Evolutionary conservation across 2,797 vertebrate genomes (phyloP).

Genomic region (Ciconia nigra): DNA sequence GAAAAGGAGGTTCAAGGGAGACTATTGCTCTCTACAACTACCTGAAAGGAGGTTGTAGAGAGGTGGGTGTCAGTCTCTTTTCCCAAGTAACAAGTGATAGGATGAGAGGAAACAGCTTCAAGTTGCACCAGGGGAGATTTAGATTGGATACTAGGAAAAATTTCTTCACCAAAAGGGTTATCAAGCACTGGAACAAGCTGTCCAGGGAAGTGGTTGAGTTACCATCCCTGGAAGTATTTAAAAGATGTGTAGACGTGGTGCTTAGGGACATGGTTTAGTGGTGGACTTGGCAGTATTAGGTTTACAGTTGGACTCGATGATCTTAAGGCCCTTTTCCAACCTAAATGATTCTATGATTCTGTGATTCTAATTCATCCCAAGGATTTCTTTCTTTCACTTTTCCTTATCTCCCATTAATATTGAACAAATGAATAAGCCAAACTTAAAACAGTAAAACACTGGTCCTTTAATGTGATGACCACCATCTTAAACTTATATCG

Average conservation of each 20-base stretch:
- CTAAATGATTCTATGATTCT: neutral
- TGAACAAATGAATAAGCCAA: neutral
- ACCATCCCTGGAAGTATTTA: too few relatives aligned
- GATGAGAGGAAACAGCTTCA: neutral
- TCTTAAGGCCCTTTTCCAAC: too few relatives aligned
- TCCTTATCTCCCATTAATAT: neutral
- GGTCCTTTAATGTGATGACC: neutral
- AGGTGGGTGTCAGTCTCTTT: fast-evolving
- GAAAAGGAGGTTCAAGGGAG: neutral
- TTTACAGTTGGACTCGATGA: too few relatives aligned
- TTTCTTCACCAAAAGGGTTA: too few relatives aligned
- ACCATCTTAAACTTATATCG: neutral
- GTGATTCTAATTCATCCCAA: neutral
- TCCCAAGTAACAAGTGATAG: neutral
- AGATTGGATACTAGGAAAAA: too few relatives aligned
- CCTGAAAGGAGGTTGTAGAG: neutral
- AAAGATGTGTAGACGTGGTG: too few relatives aligned
- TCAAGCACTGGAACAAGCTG: too few relatives aligned
- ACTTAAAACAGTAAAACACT: neutral
- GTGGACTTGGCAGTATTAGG: too few relatives aligned
- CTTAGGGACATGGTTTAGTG: too few relatives aligned
- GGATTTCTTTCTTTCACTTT: neutral
- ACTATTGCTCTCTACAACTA: too few relatives aligned
- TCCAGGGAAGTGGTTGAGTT: too few relatives aligned
- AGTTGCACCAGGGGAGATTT: too few relatives aligned